Evolutionary conservation across 2,888 invertebrate genomes (phyloP), one percentile per base, ranked within the genome.

Genomic region (Geotrupes spiniger): DNA sequence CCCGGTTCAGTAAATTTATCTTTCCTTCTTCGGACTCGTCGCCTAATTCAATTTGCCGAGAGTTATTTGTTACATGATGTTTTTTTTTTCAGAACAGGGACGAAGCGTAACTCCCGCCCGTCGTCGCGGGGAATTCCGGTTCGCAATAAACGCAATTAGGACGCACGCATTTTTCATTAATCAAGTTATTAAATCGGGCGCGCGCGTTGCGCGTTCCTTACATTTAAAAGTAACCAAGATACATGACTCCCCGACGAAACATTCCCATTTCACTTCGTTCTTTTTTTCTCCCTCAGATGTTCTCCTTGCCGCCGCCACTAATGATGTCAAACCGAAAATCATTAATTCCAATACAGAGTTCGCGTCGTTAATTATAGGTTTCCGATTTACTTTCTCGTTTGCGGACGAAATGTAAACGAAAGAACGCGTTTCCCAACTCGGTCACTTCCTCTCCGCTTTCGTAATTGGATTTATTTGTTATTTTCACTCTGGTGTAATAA

Each of bases 121-220:
- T 1, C 31, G 31, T n/a, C 10, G 12, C 10, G 26, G 17, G 11
- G 26, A 26, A 27, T 27, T 37, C 37, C 26, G 11, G 10, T 16
- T 46, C 36, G 29, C 40, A 52, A 52, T 50, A 53, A 55, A 53
- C 54, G 54, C 54, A 58, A 58, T 60, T 58, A 57, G 54, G 52
- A 29, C 43, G 51, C 50, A 47, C 54, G 53, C 46, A 56, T 57
- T 60, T 57, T 60, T 56, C 58, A 60, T 58, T 58, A 60, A 60
- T 58, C 58, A 58, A 54, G 45, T 58, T 54, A 57, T 58, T 57
- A 57, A 58, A 53, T 54, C 52, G 51, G 53, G 46, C 42, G 51
- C 49, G 42, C 43, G 37, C 42, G 39, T 46, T 45, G 40, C 38
- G 43, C 16, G 29, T 33, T 53, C 48, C 50, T 48, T n/a, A n/a